phyloP scores from a whole-genome alignment of 2,888 invertebrate species.

The Pantelozetes paolii region DNA sequence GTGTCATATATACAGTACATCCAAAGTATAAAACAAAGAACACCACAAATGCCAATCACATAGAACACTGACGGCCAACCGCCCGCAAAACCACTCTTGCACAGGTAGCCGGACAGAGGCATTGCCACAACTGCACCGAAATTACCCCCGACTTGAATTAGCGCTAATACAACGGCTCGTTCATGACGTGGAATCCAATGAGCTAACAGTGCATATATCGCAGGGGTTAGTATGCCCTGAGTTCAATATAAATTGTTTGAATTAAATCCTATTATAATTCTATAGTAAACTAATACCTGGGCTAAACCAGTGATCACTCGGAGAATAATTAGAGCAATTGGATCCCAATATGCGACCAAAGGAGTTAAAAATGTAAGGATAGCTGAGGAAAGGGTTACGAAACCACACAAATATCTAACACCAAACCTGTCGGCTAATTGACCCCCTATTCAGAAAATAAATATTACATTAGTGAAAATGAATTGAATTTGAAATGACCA shows the following conservation, averaged over 20 bases:
- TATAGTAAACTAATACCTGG: slow-evolving; percentile 42
- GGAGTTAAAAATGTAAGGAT: slow-evolving; percentile 47
- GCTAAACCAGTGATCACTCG: slow-evolving; percentile 46
- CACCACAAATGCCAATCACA: slow-evolving; percentile 49
- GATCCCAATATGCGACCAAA: slow-evolving; percentile 44
- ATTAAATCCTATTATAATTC: neutral
- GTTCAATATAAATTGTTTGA: neutral
- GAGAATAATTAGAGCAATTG: slow-evolving; percentile 44
- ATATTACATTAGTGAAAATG: neutral
- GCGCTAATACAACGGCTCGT: slow-evolving; percentile 58
- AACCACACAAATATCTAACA: slow-evolving; percentile 43
- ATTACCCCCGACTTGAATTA: slow-evolving; percentile 61
- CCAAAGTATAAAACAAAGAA: slow-evolving; percentile 52
- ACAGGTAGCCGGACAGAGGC: slow-evolving; percentile 50
- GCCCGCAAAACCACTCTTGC: slow-evolving; percentile 38
- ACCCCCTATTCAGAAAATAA: slow-evolving; percentile 38
- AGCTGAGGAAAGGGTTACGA: slow-evolving; percentile 45
- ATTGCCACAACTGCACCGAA: slow-evolving; percentile 54
- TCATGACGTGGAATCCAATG: slow-evolving; percentile 5
- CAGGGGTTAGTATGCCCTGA: slow-evolving; percentile 48
- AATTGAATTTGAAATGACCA: no score
- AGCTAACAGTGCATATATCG: slow-evolving; percentile 77
- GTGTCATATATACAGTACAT: slow-evolving; percentile 49
- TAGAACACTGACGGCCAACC: slow-evolving; percentile 43
- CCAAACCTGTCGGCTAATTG: slow-evolving; percentile 46